These are phyloP conservation scores for Cryptocephalus primarius DNA, from an alignment of 2,888 invertebrate genomes.

Conservation along the genomic window DNA sequence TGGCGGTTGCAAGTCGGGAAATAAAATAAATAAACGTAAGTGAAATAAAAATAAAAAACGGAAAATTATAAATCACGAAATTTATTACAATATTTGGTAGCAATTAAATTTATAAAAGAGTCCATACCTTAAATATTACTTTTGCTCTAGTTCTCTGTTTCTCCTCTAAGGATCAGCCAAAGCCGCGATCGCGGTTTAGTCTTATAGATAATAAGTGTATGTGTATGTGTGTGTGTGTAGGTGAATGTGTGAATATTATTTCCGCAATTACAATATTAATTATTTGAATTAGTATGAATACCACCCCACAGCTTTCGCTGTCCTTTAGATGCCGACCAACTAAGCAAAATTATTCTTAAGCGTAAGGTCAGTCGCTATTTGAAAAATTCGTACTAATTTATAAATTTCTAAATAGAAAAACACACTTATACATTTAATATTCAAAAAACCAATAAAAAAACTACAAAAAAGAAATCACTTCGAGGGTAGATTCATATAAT, in stretches of 20 bases:
- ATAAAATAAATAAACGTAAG: not conserved
- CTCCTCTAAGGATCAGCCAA: slow-evolving; percentile 24
- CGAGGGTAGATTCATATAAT: slow-evolving; percentile 32
- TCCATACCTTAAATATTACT: slow-evolving; percentile 31
- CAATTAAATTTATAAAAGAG: slow-evolving; percentile 37
- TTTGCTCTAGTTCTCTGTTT: slow-evolving; percentile 25
- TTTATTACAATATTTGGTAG: slow-evolving; percentile 44
- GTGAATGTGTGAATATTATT: no score
- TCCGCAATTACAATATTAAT: slow-evolving; percentile 10
- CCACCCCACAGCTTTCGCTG: slow-evolving; percentile 19
- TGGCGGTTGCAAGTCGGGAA: slow-evolving; percentile 9
- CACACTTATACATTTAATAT: slow-evolving; percentile 38
- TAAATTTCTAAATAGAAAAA: slow-evolving; percentile 39
- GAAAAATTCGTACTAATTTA: slow-evolving; percentile 33
- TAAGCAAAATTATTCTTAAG: slow-evolving; percentile 27
- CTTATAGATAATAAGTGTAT: slow-evolving; percentile 16
- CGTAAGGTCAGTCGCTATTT: slow-evolving; percentile 29
- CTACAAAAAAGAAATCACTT: slow-evolving; percentile 33
- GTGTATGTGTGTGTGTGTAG: no score
- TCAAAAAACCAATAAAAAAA: slow-evolving; percentile 35
- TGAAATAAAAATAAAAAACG: slow-evolving; percentile 29
- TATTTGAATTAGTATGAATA: slow-evolving; percentile 17
- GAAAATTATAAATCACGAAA: slow-evolving; percentile 38
- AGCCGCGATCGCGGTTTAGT: slow-evolving; percentile 27
- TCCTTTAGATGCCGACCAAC: slow-evolving; percentile 25